These are phyloP conservation scores for Chironomus tentans DNA, from an alignment of 2,888 invertebrate species.

Conservation along the genomic window DNA sequence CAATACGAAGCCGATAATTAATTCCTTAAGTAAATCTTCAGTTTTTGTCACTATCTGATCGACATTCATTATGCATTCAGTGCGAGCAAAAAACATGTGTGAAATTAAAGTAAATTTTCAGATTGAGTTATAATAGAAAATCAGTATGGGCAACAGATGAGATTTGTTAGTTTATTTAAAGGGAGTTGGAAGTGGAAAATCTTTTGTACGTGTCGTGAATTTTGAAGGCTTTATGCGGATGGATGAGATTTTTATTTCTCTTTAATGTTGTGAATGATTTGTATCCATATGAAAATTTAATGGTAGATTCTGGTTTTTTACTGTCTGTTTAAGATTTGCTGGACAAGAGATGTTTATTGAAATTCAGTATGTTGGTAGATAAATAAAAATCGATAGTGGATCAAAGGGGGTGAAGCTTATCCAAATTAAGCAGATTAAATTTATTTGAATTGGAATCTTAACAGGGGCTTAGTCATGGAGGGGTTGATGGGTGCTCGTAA, in stretches of 20 bases:
- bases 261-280: not conserved
- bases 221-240: not conserved
- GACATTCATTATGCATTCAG: not conserved
- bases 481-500: too few relatives aligned
- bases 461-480: too few relatives aligned
- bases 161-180: not conserved
- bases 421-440: too few relatives aligned
- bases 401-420: too few relatives aligned
- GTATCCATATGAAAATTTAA: too few relatives aligned
- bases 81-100: not conserved
- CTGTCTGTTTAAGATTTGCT: not conserved
- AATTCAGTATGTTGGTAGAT: not conserved
- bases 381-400: not conserved
- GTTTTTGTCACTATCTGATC: not conserved
- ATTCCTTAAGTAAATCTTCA: not conserved
- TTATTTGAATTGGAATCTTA: too few relatives aligned
- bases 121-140: not conserved
- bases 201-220: not conserved
- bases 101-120: not conserved
- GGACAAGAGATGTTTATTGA: not conserved
- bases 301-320: too few relatives aligned
- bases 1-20: not conserved
- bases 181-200: not conserved
- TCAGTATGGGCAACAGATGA: constrained; percentile 1
- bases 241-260: not conserved